A percentile compares a stretch with the other conserved stretches of the same genome.
phyloP scores from a whole-genome alignment of 2,888 invertebrate genomes.

The Abscondita cerata region DNA sequence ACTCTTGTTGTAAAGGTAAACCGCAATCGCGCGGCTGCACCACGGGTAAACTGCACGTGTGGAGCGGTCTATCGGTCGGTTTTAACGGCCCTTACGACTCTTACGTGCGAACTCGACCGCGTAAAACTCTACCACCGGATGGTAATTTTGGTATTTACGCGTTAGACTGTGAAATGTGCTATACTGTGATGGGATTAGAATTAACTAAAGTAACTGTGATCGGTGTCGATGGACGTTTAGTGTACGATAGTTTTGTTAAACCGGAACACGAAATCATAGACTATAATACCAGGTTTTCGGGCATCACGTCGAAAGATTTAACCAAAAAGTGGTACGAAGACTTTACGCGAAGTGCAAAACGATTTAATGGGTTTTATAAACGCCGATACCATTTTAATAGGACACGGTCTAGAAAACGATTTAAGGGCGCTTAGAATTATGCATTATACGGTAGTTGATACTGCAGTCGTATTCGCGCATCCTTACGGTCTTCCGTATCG shows the following conservation, averaged over 20 bases:
- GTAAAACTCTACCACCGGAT: slow-evolving; percentile 57
- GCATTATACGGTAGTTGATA: slow-evolving; percentile 87
- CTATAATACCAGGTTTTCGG: slow-evolving; percentile 95
- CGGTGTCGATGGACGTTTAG: slow-evolving; percentile 72
- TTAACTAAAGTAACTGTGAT: slow-evolving; percentile 88
- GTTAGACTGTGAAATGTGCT: slow-evolving; percentile 97
- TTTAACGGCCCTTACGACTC: slow-evolving; percentile 76
- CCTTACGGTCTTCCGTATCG: slow-evolving; percentile 82
- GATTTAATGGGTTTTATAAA: slow-evolving; percentile 82
- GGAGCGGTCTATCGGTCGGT: slow-evolving; percentile 75
- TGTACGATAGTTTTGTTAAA: slow-evolving; percentile 85
- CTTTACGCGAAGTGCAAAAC: slow-evolving; percentile 80
- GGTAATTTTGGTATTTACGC: slow-evolving; percentile 71
- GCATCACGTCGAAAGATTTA: slow-evolving; percentile 76
- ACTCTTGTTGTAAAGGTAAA: slow-evolving; percentile 70
- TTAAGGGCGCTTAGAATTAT: slow-evolving; percentile 84
- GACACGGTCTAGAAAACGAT: slow-evolving; percentile 96
- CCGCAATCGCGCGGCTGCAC: slow-evolving; percentile 69
- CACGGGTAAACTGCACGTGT: slow-evolving; percentile 73
- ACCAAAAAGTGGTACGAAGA: slow-evolving; percentile 64
- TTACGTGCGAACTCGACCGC: slow-evolving; percentile 66
- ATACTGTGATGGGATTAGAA: slow-evolving; percentile 86
- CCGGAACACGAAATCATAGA: slow-evolving; percentile 87
- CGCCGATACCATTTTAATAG: slow-evolving; percentile 88
- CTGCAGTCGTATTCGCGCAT: slow-evolving; percentile 88